Evolutionary conservation across 1,140 invertebrate genomes (phyloP).

Genomic region (Oryctes rhinoceros): DNA sequence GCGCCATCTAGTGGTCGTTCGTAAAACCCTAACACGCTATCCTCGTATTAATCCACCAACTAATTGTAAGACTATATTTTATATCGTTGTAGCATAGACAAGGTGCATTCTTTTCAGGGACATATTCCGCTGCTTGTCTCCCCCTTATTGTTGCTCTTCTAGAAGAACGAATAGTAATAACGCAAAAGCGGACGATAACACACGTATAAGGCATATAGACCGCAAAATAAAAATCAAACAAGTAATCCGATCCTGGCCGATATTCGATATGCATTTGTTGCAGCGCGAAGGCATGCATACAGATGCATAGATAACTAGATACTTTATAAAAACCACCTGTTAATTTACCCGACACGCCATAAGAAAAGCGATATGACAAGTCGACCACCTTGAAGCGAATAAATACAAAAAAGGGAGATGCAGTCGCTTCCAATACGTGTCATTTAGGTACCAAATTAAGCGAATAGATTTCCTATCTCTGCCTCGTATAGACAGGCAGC

Average conservation of each 20-base stretch:
- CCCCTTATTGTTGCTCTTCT: neutral
- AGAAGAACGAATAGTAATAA: neutral
- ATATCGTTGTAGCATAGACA: too few species aligned
- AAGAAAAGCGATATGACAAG: constrained; percentile 52
- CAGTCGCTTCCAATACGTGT: constrained; percentile 49
- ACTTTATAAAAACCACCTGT: constrained; percentile 56
- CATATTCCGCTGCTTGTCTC: too few species aligned
- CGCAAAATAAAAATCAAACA: constrained; percentile 34
- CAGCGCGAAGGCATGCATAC: constrained; percentile 52
- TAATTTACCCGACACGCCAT: constrained; percentile 50
- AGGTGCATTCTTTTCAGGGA: too few species aligned
- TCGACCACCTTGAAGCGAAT: constrained; percentile 53
- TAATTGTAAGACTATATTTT: too few species aligned
- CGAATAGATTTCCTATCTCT: constrained; percentile 45
- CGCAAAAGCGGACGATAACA: neutral
- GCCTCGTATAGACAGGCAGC: neutral
- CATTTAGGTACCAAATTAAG: constrained; percentile 52
- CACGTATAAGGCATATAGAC: constrained; percentile 23
- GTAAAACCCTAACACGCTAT: too few species aligned
- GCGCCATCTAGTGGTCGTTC: too few species aligned
- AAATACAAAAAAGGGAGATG: constrained; percentile 49
- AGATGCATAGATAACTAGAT: constrained; percentile 56
- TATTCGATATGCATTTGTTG: constrained; percentile 49
- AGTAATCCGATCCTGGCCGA: constrained; percentile 17
- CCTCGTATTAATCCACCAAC: too few species aligned